Conservation (phyloP, 2,113 vertebrate genomes). For the Delphinus delphis region DNA sequence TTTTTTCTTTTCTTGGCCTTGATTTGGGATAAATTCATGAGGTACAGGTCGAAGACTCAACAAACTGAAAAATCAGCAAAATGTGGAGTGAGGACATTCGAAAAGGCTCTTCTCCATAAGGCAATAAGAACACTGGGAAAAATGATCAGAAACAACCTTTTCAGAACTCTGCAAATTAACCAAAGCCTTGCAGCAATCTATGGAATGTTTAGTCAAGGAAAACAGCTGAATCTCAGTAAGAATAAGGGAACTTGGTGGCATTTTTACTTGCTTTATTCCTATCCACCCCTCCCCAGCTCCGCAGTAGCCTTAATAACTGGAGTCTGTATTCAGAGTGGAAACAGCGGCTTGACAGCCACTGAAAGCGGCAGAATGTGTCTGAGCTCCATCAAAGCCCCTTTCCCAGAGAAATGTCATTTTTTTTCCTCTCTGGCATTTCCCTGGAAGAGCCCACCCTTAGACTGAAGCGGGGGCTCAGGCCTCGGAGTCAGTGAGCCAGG, state of each 20-base stretch:
- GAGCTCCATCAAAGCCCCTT: not conserved
- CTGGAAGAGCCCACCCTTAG: not conserved
- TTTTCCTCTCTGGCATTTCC: not conserved
- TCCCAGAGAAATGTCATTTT: not conserved
- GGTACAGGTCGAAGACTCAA: not conserved
- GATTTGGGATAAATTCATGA: not conserved
- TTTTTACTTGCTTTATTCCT: not conserved
- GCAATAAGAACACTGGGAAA: not conserved
- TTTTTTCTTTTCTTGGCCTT: not conserved
- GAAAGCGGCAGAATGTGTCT: not conserved
- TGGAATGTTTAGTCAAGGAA: not conserved
- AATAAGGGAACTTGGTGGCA: not conserved
- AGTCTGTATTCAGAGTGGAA: not conserved
- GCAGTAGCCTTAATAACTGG: not conserved
- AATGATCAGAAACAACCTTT: not conserved
- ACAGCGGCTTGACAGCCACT: not conserved
- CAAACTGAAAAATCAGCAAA: not conserved
- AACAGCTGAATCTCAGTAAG: not conserved
- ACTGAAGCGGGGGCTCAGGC: not conserved
- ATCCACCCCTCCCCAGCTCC: not conserved
- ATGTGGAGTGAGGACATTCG: not conserved
- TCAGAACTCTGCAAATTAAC: not conserved
- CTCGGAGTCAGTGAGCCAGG: conserved; percentile 4
- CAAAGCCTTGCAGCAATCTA: not conserved
- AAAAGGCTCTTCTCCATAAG: not conserved